Evolutionary conservation across 2,113 vertebrate species (phyloP).

Genomic region (rabbit (Oryctolagus cuniculus)): mOryCun1.1 NC_091433.1:59411001-59411500

Average conservation of each 20-base stretch:
- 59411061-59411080: conserved; percentile 98
- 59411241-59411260: background rate
- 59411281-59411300: background rate
- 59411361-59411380: conserved; percentile 79
- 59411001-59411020: conserved; percentile 98
- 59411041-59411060: conserved; percentile 98
- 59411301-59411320: background rate
- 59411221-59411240: conserved; percentile 87
- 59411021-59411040: conserved; percentile 99
- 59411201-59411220: conserved; percentile 98
- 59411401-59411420: background rate
- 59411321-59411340: background rate
- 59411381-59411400: conserved; percentile 67
- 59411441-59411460: background rate
- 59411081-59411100: conserved; percentile 99
- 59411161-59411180: too few relatives aligned
- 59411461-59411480: conserved; percentile 63
- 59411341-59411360: background rate
- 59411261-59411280: conserved; percentile 67
- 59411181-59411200: conserved; percentile 81
- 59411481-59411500: conserved; percentile 76
- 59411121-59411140: too few relatives aligned
- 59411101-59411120: conserved; percentile 80
- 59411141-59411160: too few relatives aligned
- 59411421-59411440: conserved; percentile 8